phyloP scores from a whole-genome alignment of 2,888 invertebrate species.

The Cephalotes varians region DNA sequence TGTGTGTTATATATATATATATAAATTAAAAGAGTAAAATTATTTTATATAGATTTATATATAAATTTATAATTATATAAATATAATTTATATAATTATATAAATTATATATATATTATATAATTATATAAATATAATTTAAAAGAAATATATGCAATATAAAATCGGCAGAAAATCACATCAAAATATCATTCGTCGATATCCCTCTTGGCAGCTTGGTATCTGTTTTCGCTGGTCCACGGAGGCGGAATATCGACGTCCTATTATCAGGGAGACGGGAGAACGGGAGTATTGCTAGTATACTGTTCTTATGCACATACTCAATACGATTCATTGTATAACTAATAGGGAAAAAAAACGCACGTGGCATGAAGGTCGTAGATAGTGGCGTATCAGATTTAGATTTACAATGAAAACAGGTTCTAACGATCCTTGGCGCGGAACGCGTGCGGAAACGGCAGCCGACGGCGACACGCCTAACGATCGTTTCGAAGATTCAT shows the following conservation, averaged over 20 bases:
- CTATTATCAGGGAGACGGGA: too few relatives aligned
- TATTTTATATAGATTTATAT: too few relatives aligned
- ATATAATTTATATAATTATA: too few relatives aligned
- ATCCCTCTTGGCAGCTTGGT: neutral
- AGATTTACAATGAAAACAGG: slow-evolving; percentile 77
- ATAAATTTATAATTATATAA: too few relatives aligned
- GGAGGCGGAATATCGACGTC: neutral
- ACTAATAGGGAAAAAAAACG: neutral
- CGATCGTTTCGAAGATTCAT: slow-evolving; percentile 79
- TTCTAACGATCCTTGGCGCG: slow-evolving; percentile 79
- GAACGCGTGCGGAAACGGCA: neutral
- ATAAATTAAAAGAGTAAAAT: too few relatives aligned
- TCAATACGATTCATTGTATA: neutral
- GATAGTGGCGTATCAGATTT: neutral
- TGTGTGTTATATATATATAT: too few relatives aligned
- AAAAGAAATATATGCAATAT: too few relatives aligned
- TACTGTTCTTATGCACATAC: neutral
- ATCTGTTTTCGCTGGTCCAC: neutral
- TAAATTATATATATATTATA: too few relatives aligned
- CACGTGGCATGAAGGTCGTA: neutral
- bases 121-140: too few relatives aligned
- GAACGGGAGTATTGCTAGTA: too few relatives aligned
- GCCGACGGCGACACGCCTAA: slow-evolving; percentile 24
- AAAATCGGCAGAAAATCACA: neutral
- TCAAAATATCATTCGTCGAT: neutral